Evolutionary conservation across 2,797 vertebrate genomes (phyloP), one percentile per base, ranked within the genome.

Genomic region (Fundulus diaphanus): DNA sequence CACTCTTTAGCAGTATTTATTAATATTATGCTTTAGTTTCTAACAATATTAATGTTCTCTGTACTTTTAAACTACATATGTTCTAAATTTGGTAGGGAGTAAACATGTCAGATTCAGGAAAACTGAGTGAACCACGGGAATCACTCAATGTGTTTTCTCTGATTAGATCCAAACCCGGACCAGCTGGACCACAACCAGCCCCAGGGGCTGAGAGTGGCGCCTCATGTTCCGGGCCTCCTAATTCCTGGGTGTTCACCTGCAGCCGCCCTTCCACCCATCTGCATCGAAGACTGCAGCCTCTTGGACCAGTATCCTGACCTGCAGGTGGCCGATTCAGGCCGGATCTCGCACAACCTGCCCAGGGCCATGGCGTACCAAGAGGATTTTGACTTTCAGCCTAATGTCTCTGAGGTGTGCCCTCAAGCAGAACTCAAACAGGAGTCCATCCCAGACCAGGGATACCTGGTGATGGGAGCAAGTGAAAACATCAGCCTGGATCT

Each of bases 221-320:
- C 79, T 74, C 74, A 31, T 5, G 44, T 9, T 27, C 37, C 75
- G 11, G 87, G 89, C 51, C 81, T 91, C 44, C 80, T 69, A 0
- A 92, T 93, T 80, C 90, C 91, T 11, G 78, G 87, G 2, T 76
- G 56, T 48, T 24, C 69, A 3, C 54, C 70, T 2, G 37, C 13
- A 40, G 15, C 74, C 15, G 0, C 16, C 22, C 27, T 31, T 9
- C 63, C 83, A 24, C 66, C 80, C 1, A 70, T 76, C 20, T 80
- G 63, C 69, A 31, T 86, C 3, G 79, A 88, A 9, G 56, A 78
- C 42, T 93, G 93, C 31, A 93, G 92, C 72, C 87, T 94, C 29
- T 72, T 93, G 76, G 73, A 85, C 0, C 84, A 91, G 31, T 94
- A 94, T 52, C 90, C 93, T 44, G 93, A 94, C 80, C 80, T 94